Conservation (phyloP, 2,797 vertebrate genomes). For the Eleutherodactylus coqui region DNA sequence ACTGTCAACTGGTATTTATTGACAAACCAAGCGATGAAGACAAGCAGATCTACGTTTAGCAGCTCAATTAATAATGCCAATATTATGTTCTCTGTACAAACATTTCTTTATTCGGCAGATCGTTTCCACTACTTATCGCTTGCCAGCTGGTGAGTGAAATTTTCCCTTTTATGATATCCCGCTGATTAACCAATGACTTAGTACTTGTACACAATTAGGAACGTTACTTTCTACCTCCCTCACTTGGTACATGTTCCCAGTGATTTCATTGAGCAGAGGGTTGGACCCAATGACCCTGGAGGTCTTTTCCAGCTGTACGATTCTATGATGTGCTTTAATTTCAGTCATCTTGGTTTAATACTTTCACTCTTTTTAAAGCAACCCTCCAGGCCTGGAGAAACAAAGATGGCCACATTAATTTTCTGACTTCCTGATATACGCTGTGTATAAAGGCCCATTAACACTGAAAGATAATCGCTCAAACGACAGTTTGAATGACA, state of each 20-base stretch:
- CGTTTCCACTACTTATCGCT: background rate
- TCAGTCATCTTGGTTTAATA: no score
- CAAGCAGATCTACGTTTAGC: background rate
- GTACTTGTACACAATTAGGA: background rate
- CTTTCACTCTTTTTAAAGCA: no score
- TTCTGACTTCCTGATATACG: no score
- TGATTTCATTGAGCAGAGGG: background rate
- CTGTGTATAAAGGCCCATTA: no score
- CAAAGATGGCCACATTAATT: no score
- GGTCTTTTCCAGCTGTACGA: no score
- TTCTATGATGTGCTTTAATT: no score
- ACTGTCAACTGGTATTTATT: background rate
- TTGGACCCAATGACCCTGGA: no score
- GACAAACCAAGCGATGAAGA: constrained; percentile 2
- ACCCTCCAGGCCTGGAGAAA: no score
- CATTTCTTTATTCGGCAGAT: background rate
- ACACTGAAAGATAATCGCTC: no score
- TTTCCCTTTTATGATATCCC: background rate
- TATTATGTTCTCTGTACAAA: background rate
- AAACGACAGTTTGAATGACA: no score
- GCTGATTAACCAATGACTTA: background rate
- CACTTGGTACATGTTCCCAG: background rate
- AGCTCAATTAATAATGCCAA: constrained; percentile 16
- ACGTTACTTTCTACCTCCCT: background rate
- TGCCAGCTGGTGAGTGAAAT: background rate